Base-by-base conservation (phyloP, 2,888 invertebrate species). In the Cremastinae sp. region DNA sequence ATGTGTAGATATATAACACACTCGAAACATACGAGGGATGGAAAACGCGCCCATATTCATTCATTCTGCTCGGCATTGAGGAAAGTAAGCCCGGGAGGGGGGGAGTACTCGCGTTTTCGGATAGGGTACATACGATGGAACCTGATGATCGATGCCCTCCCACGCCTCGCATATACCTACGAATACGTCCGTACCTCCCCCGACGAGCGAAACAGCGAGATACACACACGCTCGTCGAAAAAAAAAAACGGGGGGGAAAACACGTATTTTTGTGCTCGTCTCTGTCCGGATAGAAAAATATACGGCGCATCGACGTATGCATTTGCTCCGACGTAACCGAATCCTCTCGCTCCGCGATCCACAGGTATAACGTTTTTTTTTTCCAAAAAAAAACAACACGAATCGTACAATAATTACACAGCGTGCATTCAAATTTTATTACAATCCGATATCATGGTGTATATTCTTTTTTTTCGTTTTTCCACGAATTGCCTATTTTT, bases 121-220 rank as follows among this genome's bases (percentile, higher is more conserved):
- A 53, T n/a, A n/a, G 58, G 45, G 62, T 54, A 22, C 28, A 28
- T 51, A 51, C 59, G 69, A 59, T 59, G 66, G 62, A 69, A 64
- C 49, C 73, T 68, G 64, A 76, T 76, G 76, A 69, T 73, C 64
- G 73, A 69, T 73, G 73, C 76, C 58, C 56, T 62, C 72, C 72
- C 36, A 34, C 73, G 12, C 38, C 36, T 8, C 9, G 36, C 12
- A 36, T 22, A 22, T 10, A 53, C 34, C 12, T 36, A 56, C 53
- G 22, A 14, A 36, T 20, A 56, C 14, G 16, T 56, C 16, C 28
- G 28, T 28, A 5, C 28, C 5, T 28, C 28, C 28, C 28, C 2
- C 28, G 5, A 28, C 2, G 5, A 3, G 28, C 28, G 5, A 28
- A 28, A 28, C 2, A 28, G 28, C 5, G 28, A 28, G 28, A 28